Base-by-base conservation (phyloP, 2,888 invertebrate genomes). In the Platerodrilus igneus region DNA sequence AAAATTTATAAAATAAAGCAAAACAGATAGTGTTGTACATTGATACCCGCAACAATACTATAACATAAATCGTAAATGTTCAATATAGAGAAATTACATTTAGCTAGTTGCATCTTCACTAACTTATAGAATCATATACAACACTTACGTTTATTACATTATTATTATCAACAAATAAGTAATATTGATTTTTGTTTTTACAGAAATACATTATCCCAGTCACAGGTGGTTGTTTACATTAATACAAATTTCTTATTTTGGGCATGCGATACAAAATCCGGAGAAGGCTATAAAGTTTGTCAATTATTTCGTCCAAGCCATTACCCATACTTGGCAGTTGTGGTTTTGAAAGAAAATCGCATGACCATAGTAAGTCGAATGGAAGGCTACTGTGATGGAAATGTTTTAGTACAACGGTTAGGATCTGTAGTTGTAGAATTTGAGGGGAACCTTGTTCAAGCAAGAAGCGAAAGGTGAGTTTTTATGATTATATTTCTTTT, bases 201-300 rank as follows among this genome's bases (percentile, higher is more conserved):
- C 62, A 86, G 86, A 53, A 75, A 76, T 45, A 85, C 86, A 4
- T 68, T 91, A 47, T 71, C 81, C 25, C 76, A 87, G 64, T 71
- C 74, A 33, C 79, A 83, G 23, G 81, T 94, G 20, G 78, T 87
- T 43, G 77, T 81, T 45, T 93, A 81, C 65, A 77, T 96, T 48
- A 89, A 91, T 68, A 79, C 78, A 30, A 82, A 85, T 58, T 85
- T 88, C 55, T 69, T 97, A 16, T 88, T 96, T 63, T 99, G 96
- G 97, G 92, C 86, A 3, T 96, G 96, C 67, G 86, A 88, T 36
- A 81, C 89, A 13, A 81, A 86, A 49, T 82, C 82, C 0, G 84
- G 89, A 0, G 96, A 97, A 68, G 97, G 97, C 0, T 89, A 88
- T 71, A 78, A 90, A 55, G 95, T 95, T 14, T 84, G 88, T 5